Conservation (phyloP, 2,888 invertebrate species). For the Plagiodera versicolora region DNA sequence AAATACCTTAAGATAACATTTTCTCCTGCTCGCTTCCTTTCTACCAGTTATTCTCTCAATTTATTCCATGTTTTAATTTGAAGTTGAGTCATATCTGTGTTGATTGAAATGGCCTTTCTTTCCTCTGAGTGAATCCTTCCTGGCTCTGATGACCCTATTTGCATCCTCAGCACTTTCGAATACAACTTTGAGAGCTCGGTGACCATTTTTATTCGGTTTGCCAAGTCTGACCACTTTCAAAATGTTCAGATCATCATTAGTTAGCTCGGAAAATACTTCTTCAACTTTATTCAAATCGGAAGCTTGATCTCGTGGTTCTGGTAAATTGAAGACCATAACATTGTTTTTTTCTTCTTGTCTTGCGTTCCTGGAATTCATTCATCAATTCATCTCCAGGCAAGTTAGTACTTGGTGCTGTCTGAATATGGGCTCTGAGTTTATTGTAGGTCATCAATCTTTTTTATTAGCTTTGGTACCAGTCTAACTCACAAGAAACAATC, state of each 20-base stretch:
- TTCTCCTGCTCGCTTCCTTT: neutral
- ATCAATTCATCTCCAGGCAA: neutral
- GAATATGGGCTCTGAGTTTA: neutral
- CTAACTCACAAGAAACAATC: neutral
- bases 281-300: neutral
- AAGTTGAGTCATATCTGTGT: neutral
- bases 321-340: neutral
- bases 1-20: neutral
- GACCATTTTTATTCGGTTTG: neutral
- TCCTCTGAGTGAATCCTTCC: neutral
- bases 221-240: neutral
- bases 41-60: neutral
- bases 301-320: neutral
- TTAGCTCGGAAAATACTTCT: neutral
- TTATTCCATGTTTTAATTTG: neutral
- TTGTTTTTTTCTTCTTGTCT: slow-evolving; percentile 4
- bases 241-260: neutral
- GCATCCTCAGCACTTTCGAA: slow-evolving; percentile 6
- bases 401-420: neutral
- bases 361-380: neutral
- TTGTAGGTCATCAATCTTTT: slow-evolving; percentile 6
- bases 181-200: neutral
- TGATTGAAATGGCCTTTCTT: neutral
- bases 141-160: neutral
- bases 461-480: slow-evolving; percentile 1